phyloP scores from a whole-genome alignment of 2,113 vertebrate genomes.

The Furnarius figulus region DNA sequence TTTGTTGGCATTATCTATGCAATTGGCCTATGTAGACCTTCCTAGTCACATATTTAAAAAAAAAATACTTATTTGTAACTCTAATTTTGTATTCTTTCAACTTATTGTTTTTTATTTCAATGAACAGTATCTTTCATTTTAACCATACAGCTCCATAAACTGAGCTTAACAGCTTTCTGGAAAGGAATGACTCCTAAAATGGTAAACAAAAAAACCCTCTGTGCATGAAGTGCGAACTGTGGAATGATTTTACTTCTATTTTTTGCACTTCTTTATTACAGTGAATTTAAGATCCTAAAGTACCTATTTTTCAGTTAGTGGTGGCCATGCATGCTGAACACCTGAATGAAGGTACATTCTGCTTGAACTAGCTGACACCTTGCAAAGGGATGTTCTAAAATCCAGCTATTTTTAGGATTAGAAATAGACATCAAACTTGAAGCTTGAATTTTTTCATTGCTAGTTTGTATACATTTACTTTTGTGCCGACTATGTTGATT shows the following conservation, averaged over 20 bases:
- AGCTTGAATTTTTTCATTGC: not conserved
- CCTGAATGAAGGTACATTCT: not conserved
- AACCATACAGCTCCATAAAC: not conserved
- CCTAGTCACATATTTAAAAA: not conserved
- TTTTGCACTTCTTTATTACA: not conserved
- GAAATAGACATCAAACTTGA: not conserved
- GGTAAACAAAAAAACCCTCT: not conserved
- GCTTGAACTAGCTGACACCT: not conserved
- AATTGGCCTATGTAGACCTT: not conserved
- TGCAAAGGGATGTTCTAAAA: not conserved
- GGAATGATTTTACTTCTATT: not conserved
- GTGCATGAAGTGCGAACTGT: not conserved
- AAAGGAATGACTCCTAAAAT: not conserved
- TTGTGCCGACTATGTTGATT: not conserved
- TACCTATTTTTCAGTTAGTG: rapidly evolving
- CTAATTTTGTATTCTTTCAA: not conserved
- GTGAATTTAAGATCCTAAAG: not conserved
- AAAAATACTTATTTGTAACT: not conserved
- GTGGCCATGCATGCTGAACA: not conserved
- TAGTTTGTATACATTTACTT: not conserved
- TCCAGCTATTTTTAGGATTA: not conserved
- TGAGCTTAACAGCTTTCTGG: not conserved
- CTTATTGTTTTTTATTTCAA: not conserved
- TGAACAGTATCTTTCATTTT: not conserved
- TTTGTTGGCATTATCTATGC: not conserved